Conservation (phyloP, 2,797 vertebrate genomes). For the Mus minutoides region DNA sequence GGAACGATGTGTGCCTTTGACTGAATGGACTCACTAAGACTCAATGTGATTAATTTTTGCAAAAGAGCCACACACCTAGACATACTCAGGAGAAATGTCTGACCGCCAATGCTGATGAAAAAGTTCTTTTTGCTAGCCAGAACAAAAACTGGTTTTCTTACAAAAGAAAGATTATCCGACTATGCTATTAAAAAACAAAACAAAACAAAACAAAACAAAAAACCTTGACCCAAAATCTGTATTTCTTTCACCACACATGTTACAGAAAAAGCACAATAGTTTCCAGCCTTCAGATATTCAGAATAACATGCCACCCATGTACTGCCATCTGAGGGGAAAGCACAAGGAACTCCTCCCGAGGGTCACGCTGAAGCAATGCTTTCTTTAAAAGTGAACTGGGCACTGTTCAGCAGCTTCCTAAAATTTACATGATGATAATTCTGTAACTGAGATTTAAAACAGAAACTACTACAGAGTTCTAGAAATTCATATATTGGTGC, state of each 20-base stretch:
- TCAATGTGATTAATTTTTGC: slow-evolving; percentile 64
- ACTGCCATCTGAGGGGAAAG: slow-evolving; percentile 34
- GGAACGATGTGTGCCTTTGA: background rate
- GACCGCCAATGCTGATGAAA: slow-evolving; percentile 66
- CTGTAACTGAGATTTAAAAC: background rate
- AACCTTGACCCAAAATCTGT: slow-evolving; percentile 25
- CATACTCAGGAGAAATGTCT: slow-evolving; percentile 57
- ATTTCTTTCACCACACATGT: background rate
- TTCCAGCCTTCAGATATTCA: slow-evolving; percentile 45
- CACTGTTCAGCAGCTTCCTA: background rate
- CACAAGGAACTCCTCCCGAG: background rate
- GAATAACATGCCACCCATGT: slow-evolving; percentile 38
- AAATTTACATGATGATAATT: background rate
- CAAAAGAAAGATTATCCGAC: slow-evolving; percentile 74
- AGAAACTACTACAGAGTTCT: background rate
- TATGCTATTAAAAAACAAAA: slow-evolving; percentile 39
- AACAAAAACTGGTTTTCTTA: slow-evolving; percentile 68
- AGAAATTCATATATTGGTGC: background rate
- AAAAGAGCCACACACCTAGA: slow-evolving; percentile 75
- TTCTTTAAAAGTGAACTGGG: background rate
- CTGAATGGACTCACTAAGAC: slow-evolving; percentile 16
- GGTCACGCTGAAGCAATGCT: background rate
- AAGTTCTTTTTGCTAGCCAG: slow-evolving; percentile 45
- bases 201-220: slow-evolving; percentile 26
- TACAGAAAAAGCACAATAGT: background rate